phyloP scores from a whole-genome alignment of 2,888 invertebrate species.

The Drosophila anomalata region DNA sequence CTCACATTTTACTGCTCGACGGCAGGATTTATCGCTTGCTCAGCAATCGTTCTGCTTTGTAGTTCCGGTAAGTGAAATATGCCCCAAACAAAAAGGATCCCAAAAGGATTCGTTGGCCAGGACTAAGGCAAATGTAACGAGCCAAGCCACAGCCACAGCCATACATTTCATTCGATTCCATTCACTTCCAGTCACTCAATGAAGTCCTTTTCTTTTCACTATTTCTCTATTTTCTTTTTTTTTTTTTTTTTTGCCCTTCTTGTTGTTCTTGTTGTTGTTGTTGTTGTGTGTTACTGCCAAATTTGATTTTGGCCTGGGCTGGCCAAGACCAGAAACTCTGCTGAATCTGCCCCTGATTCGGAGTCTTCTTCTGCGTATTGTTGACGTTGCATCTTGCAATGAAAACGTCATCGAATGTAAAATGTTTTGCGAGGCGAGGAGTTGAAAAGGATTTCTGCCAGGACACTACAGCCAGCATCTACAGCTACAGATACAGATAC shows the following conservation, averaged over 20 bases:
- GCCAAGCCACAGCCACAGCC: conserved; percentile 9
- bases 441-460: conserved; percentile 52
- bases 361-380: conserved; percentile 51
- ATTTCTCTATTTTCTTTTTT: background rate
- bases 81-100: conserved; percentile 47
- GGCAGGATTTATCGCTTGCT: conserved; percentile 83
- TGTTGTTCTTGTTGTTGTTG: conserved; percentile 10
- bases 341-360: conserved; percentile 7
- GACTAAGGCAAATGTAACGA: conserved; percentile 17
- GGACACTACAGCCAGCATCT: conserved; percentile 15
- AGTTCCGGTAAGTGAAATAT: conserved; percentile 84
- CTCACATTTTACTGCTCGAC: conserved; percentile 74
- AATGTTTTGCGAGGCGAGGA: conserved; percentile 67
- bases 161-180: conserved; percentile 24
- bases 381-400: conserved; percentile 77
- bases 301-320: conserved; percentile 29
- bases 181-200: conserved; percentile 22
- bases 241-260: background rate
- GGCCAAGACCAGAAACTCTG: background rate
- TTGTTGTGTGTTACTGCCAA: conserved; percentile 4
- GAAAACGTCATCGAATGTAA: conserved; percentile 75
- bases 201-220: conserved; percentile 12
- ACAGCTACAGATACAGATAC: conserved; percentile 2
- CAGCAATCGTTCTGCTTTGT: conserved; percentile 84
- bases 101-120: conserved; percentile 4